phyloP scores from a whole-genome alignment of 2,888 invertebrate genomes.

The Andrena minutula region DNA sequence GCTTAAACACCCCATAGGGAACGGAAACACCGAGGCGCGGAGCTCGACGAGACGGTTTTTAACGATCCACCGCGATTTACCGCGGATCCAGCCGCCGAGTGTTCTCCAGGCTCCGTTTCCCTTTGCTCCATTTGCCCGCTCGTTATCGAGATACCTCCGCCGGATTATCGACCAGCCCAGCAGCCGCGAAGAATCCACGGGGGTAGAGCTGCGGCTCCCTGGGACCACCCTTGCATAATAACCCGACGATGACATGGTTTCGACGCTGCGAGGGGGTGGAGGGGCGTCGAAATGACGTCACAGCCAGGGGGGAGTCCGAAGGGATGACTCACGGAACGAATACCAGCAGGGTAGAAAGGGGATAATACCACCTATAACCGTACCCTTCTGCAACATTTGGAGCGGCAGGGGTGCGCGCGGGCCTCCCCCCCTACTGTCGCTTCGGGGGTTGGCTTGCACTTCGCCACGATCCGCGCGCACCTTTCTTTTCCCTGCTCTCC shows the following conservation, averaged over 20 bases:
- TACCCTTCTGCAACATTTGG: conserved; percentile 68
- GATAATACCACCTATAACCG: conserved; percentile 56
- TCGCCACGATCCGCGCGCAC: conserved; percentile 4
- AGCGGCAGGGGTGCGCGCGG: conserved; percentile 7
- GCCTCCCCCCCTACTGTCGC: background rate
- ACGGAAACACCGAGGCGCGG: conserved; percentile 19
- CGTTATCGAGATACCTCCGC: conserved; percentile 11
- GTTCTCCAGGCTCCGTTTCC: conserved; percentile 14
- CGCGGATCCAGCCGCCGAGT: background rate
- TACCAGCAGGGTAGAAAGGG: conserved; percentile 52
- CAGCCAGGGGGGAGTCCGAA: conserved; percentile 38
- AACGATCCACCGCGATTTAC: conserved; percentile 41
- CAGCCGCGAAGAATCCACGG: conserved; percentile 24
- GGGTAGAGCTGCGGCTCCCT: conserved; percentile 32
- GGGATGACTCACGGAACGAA: conserved; percentile 75
- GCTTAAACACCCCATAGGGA: conserved; percentile 10
- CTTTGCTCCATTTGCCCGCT: background rate
- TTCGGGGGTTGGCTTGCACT: conserved; percentile 1
- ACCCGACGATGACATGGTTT: conserved; percentile 71
- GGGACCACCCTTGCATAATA: conserved; percentile 67
- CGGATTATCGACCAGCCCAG: conserved; percentile 16
- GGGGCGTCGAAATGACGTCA: conserved; percentile 72
- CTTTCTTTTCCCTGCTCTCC: no score
- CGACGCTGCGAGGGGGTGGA: conserved; percentile 33
- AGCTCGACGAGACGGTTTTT: conserved; percentile 29